Base-by-base conservation (phyloP, 2,888 invertebrate genomes). In the Drosophila pullipes region DNA sequence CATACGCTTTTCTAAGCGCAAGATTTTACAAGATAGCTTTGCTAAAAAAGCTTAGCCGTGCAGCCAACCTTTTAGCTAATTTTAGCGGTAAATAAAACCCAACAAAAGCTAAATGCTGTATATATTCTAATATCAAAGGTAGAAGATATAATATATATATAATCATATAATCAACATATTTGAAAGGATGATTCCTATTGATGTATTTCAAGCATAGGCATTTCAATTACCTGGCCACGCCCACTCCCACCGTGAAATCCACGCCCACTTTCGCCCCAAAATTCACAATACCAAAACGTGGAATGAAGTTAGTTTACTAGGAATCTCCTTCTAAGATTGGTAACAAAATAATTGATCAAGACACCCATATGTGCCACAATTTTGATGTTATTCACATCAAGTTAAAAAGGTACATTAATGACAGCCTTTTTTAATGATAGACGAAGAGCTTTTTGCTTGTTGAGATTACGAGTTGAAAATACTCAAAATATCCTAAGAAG, bases 11-110 rank as follows among this genome's bases (percentile, higher is more conserved):
- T 25, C 0, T 5, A 11, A 47, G 9, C 16, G n/a, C n/a, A n/a
- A 22, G 22, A 25, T 50, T 60, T 11, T 1, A 61, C 18, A 22
- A 22, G 4, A 25, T 7, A 37, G 62, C 63, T 62, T 37, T 64
- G 11, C 13, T 1, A 0, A 22, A 61, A 64, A 49, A 64, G 64
- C 31, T 64, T 49, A 25, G 37, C 18, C 6, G 9, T 4, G 25
- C 1, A 28, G 22, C 22, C n/a, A 37, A 30, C 57, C 61, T 4
- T 41, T 62, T 13, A 22, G 16, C 55, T 18, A 30, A 16, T 39
- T 57, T 57, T 7, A 13, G 22, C 6, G 22, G n/a, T 16, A 39
- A 30, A 37, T 11, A 39, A 62, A 18, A 30, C 30, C 9, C 31
- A 28, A 22, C 5, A 6, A n/a, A 41, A 53, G 18, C n/a, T 31